phyloP scores from a whole-genome alignment of 2,888 invertebrate species.

The Drosophila mercatorum region DNA sequence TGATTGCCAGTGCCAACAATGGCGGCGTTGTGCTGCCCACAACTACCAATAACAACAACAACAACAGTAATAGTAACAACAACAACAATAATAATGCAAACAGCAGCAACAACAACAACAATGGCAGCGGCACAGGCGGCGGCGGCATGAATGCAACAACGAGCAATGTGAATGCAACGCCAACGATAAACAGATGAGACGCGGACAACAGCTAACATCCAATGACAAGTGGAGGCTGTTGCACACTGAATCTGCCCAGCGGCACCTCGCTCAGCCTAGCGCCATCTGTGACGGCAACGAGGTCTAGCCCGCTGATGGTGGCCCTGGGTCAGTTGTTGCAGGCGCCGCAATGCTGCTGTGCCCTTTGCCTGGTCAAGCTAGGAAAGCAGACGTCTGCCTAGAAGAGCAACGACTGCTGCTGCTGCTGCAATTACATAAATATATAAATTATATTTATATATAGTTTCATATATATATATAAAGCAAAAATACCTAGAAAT shows the following conservation, averaged over 20 bases:
- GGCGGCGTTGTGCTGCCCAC: conserved; percentile 64
- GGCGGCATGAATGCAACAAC: conserved; percentile 50
- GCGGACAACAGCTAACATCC: conserved; percentile 83
- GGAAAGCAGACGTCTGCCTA: conserved; percentile 54
- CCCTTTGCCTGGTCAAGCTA: conserved; percentile 63
- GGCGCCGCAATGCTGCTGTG: conserved; percentile 56
- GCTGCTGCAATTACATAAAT: conserved; percentile 25
- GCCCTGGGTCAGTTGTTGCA: conserved; percentile 25
- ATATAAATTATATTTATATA: conserved; percentile 47
- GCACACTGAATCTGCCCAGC: conserved; percentile 55
- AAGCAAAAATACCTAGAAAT: conserved; percentile 25
- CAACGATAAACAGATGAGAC: conserved; percentile 85
- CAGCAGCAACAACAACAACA: conserved; percentile 27
- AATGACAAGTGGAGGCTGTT: conserved; percentile 60
- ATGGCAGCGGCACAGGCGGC: conserved; percentile 32
- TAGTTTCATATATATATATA: conserved; percentile 27
- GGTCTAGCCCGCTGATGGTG: conserved; percentile 46
- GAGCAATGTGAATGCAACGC: conserved; percentile 62
- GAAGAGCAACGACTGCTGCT: neutral
- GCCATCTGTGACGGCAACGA: conserved; percentile 12
- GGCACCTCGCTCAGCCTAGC: conserved; percentile 54
- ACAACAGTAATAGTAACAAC: conserved; percentile 38
- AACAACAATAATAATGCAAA: conserved; percentile 35
- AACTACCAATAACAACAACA: conserved; percentile 53
- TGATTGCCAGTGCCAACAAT: conserved; percentile 69